Evolutionary conservation across 2,797 vertebrate genomes (phyloP).

Genomic region (Alcedo atthis): DNA sequence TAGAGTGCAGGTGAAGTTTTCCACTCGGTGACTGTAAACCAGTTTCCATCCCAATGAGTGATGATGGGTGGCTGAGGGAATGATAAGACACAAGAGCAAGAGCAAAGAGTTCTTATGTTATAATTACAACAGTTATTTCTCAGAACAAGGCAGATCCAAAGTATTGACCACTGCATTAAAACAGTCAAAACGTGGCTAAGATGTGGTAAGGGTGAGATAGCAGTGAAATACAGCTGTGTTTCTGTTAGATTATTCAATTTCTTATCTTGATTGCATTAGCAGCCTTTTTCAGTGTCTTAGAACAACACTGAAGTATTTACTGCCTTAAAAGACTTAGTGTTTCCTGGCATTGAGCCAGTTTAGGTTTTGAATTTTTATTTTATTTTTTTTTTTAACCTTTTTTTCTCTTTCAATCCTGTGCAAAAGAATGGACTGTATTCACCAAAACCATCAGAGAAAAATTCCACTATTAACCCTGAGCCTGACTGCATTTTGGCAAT

Average conservation of each 20-base stretch:
- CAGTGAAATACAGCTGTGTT: conserved; percentile 28
- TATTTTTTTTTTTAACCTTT: background rate
- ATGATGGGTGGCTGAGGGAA: background rate
- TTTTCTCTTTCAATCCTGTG: background rate
- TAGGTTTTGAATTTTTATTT: background rate
- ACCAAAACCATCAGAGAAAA: background rate
- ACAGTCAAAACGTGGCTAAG: background rate
- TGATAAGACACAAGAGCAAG: background rate
- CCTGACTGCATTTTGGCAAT: background rate
- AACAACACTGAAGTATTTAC: conserved; percentile 34
- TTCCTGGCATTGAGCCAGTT: background rate
- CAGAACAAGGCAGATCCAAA: background rate
- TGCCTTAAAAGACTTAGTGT: conserved; percentile 33
- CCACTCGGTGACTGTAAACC: conserved; percentile 14
- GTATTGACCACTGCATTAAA: background rate
- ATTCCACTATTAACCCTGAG: background rate
- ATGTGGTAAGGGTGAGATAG: background rate
- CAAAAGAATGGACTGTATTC: conserved; percentile 44
- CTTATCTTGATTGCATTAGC: conserved; percentile 36
- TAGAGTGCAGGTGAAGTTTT: background rate
- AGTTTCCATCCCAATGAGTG: conserved; percentile 17
- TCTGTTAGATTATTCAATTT: conserved; percentile 35
- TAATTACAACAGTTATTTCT: conserved; percentile 25
- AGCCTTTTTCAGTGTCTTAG: conserved; percentile 23
- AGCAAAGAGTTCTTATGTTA: background rate